Evolutionary conservation across 2,888 invertebrate genomes (phyloP), one percentile per base, ranked within the genome.

Genomic region (Hipparchia semele): DNA sequence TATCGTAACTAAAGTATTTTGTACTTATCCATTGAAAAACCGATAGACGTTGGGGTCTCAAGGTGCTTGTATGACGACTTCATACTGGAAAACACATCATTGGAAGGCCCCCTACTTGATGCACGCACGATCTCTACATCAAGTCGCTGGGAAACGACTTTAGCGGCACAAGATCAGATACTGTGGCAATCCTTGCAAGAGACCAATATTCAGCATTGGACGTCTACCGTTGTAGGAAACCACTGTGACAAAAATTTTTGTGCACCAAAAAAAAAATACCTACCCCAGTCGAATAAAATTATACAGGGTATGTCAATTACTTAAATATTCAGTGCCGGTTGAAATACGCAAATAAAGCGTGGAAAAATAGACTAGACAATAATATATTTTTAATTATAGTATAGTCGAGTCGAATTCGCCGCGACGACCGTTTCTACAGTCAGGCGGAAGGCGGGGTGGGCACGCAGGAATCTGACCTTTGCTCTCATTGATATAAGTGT

Each of bases 381-480:
- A 70, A 73, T 73, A 74, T 75, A 71, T 71, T 71, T 78, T 80
- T 80, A 80, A 80, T 81, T 78, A 80, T 83, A 84, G 76, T 82
- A 39, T 39, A 83, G 83, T 81, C 82, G 84, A 86, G 82, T 84
- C 81, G 79, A 84, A 86, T 84, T 83, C 65, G 80, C 79, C 78
- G 78, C 80, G 80, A 85, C 80, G 80, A 85, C 86, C 87, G 84
- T 87, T 89, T 86, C 70, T 82, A 73, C 85, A 85, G 80, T 77
- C 79, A 77, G 80, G 70, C 75, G 70, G 78, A 80, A 78, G 79
- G 54, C 70, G 59, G 54, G 59, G 58, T 49, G 62, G 64, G 62
- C 73, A 65, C 79, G 76, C 68, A 73, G 83, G 76, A 90, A 80
- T 86, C 77, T 86, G 78, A 78, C 78, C 90, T 85, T 80, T 89